Conservation (phyloP, 2,113 vertebrate genomes). For the Anthoscopus minutus region DNA sequence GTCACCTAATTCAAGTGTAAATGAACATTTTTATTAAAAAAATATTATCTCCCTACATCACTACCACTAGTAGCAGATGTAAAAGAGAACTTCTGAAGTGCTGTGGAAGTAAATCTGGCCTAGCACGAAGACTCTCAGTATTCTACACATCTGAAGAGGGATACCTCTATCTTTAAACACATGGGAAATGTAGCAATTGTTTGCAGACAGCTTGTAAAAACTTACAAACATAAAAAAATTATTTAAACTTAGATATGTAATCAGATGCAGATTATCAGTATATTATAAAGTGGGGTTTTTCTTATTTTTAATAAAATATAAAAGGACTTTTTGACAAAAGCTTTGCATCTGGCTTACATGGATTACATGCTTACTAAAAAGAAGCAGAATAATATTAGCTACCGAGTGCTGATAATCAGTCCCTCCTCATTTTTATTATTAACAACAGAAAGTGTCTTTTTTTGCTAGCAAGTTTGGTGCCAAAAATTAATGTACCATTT, state of each 20-base stretch:
- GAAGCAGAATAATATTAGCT: not conserved
- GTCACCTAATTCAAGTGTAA: not conserved
- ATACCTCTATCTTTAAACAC: not conserved
- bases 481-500: slow-evolving; percentile 53
- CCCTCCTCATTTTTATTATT: not conserved
- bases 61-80: not conserved
- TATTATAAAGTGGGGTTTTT: not conserved
- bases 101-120: not conserved
- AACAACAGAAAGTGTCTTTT: not conserved
- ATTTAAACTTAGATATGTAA: not conserved
- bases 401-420: not conserved
- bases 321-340: not conserved
- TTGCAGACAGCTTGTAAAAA: not conserved
- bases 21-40: not conserved
- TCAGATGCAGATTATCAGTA: not conserved
- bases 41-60: not conserved
- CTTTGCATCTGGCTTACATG: not conserved
- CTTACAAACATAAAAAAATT: not conserved
- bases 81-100: not conserved
- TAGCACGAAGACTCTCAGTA: not conserved
- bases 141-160: not conserved
- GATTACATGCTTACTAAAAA: not conserved
- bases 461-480: not conserved
- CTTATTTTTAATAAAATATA: not conserved
- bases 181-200: not conserved